A percentile compares a stretch with the other conserved stretches of the same genome.
Evolutionary conservation across 2,888 invertebrate genomes (phyloP).

Genomic region (Seira ritae): DNA sequence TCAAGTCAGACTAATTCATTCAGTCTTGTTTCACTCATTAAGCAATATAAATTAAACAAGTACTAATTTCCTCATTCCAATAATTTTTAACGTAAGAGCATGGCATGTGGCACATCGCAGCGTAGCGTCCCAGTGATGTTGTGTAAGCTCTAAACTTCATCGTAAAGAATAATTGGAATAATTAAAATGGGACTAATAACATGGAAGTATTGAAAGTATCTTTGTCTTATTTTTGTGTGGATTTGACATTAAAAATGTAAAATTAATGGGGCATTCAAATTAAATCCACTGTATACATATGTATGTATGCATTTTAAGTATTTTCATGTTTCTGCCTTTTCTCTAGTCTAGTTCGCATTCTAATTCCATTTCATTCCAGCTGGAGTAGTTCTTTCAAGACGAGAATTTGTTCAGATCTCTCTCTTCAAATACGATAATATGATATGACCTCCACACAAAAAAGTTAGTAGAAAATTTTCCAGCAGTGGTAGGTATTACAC

Average conservation of each 20-base stretch:
- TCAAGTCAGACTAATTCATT: too few relatives aligned
- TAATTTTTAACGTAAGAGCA: not conserved
- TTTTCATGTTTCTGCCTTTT: too few relatives aligned
- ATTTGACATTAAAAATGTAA: not conserved
- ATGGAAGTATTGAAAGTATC: not conserved
- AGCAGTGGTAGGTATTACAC: not conserved
- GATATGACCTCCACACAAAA: not conserved
- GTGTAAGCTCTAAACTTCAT: too few relatives aligned
- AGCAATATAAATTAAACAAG: too few relatives aligned
- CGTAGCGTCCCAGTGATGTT: too few relatives aligned
- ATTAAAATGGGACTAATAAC: not conserved
- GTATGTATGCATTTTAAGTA: too few relatives aligned
- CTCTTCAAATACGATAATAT: not conserved
- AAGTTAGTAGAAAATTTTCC: not conserved
- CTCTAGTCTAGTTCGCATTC: too few relatives aligned
- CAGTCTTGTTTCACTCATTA: too few relatives aligned
- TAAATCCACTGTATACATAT: too few relatives aligned
- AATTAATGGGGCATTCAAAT: too few relatives aligned
- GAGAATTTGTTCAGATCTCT: not conserved
- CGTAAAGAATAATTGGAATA: not conserved
- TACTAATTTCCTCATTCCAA: constrained; percentile 32
- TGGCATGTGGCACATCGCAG: constrained; percentile 4
- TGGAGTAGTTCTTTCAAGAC: too few relatives aligned
- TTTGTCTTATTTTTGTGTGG: not conserved
- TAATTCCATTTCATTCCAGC: too few relatives aligned